Evolutionary conservation across 2,113 vertebrate genomes (phyloP).

Genomic region (Hyaena hyaena): DNA sequence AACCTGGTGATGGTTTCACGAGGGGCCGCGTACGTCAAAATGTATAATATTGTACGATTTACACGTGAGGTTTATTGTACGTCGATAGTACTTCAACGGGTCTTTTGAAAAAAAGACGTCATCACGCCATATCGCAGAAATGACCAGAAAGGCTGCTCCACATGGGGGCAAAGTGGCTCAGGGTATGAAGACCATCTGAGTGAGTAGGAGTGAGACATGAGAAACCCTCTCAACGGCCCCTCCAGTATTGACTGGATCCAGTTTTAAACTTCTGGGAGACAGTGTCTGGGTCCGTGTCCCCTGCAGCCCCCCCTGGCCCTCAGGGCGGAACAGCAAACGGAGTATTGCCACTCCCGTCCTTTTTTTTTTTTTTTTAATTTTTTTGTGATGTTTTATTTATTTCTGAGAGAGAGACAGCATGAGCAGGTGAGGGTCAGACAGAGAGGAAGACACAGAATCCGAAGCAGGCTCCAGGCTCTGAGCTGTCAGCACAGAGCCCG

Average conservation of each 20-base stretch:
- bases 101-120: background rate
- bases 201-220: rapidly evolving
- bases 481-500: too few species aligned
- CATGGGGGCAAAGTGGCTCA: rapidly evolving
- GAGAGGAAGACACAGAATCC: too few species aligned
- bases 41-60: rapidly evolving
- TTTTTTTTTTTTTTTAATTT: too few species aligned
- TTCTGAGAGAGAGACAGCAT: too few species aligned
- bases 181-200: rapidly evolving
- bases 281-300: rapidly evolving
- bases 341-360: background rate
- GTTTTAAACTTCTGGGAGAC: background rate
- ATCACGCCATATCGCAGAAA: rapidly evolving
- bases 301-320: too few species aligned
- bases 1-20: background rate
- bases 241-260: rapidly evolving
- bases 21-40: rapidly evolving
- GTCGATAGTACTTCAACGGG: rapidly evolving
- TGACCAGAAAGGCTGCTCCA: rapidly evolving
- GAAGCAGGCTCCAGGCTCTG: too few species aligned
- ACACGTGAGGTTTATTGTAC: background rate
- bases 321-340: background rate
- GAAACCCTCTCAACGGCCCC: rapidly evolving
- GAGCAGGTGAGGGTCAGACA: too few species aligned
- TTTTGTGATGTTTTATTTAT: too few species aligned